Percentiles rank a stretch among this genome's conserved stretches.
These are phyloP conservation scores for Rhinoderma darwinii DNA, from an alignment of 2,113 vertebrate genomes.

Conservation along the genomic window DNA sequence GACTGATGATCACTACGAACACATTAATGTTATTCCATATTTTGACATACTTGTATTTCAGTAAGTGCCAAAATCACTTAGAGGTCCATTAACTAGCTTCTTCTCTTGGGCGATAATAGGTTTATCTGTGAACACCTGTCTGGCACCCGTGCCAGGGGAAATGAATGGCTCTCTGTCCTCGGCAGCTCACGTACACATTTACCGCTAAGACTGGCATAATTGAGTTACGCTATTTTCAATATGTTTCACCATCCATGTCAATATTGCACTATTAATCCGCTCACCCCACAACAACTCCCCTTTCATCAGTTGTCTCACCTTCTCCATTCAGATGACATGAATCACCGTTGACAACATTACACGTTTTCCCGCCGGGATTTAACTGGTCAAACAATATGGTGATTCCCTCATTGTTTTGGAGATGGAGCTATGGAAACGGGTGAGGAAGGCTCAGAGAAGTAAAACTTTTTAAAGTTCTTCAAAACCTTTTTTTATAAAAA, in stretches of 20 bases:
- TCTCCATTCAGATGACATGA: conserved; percentile 15
- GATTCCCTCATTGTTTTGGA: neutral
- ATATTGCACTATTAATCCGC: conserved; percentile 25
- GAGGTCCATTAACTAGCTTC: conserved; percentile 42
- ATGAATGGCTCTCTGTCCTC: conserved; percentile 60
- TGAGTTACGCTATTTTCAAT: conserved; percentile 28
- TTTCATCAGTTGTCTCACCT: conserved; percentile 6
- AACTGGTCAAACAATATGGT: neutral
- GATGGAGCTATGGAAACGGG: neutral
- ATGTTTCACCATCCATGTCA: conserved; percentile 20
- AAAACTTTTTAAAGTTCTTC: neutral
- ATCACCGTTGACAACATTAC: conserved; percentile 9
- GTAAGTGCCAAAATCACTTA: conserved; percentile 59
- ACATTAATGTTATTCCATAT: conserved; percentile 39
- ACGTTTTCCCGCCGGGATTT: neutral
- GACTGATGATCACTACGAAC: conserved; percentile 55
- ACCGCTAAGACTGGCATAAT: conserved; percentile 26
- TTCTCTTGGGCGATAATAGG: conserved; percentile 40
- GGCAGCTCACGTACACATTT: conserved; percentile 49
- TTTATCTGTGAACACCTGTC: conserved; percentile 62
- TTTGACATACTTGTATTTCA: conserved; percentile 47
- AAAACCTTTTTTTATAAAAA: neutral
- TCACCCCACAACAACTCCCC: conserved; percentile 3
- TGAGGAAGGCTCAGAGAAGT: neutral
- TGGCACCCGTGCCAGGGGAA: conserved; percentile 59